Evolutionary conservation across 2,113 vertebrate genomes (phyloP), one percentile per base, ranked within the genome.

Genomic region (Ctenodactylus gundi): DNA sequence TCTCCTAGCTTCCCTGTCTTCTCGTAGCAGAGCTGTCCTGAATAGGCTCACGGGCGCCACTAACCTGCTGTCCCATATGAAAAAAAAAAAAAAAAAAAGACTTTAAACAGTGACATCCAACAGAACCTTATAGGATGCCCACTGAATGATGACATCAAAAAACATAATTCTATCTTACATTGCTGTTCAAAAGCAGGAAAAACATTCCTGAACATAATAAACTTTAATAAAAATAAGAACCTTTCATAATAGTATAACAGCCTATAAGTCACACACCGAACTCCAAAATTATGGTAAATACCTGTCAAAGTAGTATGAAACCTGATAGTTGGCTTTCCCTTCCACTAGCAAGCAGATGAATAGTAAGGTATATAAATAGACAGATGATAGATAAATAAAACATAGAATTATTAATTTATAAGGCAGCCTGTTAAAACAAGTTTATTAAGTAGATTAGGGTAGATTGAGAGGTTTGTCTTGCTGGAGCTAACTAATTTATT

Each of bases 181-280:
- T 77, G 27, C 31, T 85, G 86, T 80, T 36, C 49, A 83, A 80
- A 57, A 85, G 34, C 27, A 57, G 55, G 39, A 8, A 64, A 67
- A 46, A 78, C 73, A 27, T 62, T 75, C 14, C 17, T 31, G 39
- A 23, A 55, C 18, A 49, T 25, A 46, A 4, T 49, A 36, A 39
- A 36, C 34, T 62, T 91, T 70, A 89, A 58, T 31, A 36, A 83
- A 83, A 85, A 88, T n/a, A n/a, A n/a, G n/a, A n/a, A n/a, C n/a
- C n/a, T n/a, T n/a, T n/a, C n/a, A n/a, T n/a, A n/a, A n/a, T n/a
- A n/a, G n/a, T n/a, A n/a, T n/a, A n/a, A n/a, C n/a, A n/a, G n/a
- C n/a, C n/a, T n/a, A n/a, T 68, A 21, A 46, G 55, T 27, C 27
- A 82, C 25, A 94, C 53, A 82, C 17, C 11, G 39, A 86, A 70